These are phyloP conservation scores for Salvelinus fontinalis DNA, from an alignment of 2,113 vertebrate genomes.

Conservation along the genomic window DNA sequence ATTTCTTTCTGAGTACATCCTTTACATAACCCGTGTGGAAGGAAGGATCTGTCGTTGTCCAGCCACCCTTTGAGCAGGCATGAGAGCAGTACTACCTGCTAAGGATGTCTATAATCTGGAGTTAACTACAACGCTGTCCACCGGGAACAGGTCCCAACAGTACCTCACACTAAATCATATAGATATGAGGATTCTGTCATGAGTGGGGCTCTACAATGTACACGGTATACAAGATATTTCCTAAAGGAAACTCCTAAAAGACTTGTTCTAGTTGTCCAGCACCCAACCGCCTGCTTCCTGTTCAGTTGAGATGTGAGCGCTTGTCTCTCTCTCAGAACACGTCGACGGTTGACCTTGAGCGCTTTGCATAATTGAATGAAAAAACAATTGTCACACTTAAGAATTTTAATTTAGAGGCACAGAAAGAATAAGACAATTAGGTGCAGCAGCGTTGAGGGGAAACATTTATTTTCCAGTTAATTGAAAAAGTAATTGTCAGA, in stretches of 20 bases:
- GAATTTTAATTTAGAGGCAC: conserved; percentile 27
- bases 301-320: conserved; percentile 62
- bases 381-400: conserved; percentile 31
- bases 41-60: too few relatives aligned
- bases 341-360: conserved; percentile 61
- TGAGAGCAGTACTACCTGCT: too few relatives aligned
- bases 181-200: neutral
- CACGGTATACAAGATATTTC: neutral
- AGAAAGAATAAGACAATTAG: conserved; percentile 30
- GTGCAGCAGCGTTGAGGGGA: conserved; percentile 19
- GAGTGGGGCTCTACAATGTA: neutral
- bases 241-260: neutral
- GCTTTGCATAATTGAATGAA: conserved; percentile 58
- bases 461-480: conserved; percentile 51
- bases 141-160: neutral
- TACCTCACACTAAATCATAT: neutral
- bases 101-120: too few relatives aligned
- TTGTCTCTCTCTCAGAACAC: conserved; percentile 46
- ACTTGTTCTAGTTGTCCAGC: neutral
- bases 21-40: too few relatives aligned
- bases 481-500: conserved; percentile 62
- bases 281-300: conserved; percentile 38
- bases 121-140: neutral
- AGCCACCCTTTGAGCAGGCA: too few relatives aligned
- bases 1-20: too few relatives aligned